A percentile compares a stretch with the other conserved stretches of the same genome.
Conservation (phyloP, 2,797 vertebrate genomes). For the Falco cherrug region DNA sequence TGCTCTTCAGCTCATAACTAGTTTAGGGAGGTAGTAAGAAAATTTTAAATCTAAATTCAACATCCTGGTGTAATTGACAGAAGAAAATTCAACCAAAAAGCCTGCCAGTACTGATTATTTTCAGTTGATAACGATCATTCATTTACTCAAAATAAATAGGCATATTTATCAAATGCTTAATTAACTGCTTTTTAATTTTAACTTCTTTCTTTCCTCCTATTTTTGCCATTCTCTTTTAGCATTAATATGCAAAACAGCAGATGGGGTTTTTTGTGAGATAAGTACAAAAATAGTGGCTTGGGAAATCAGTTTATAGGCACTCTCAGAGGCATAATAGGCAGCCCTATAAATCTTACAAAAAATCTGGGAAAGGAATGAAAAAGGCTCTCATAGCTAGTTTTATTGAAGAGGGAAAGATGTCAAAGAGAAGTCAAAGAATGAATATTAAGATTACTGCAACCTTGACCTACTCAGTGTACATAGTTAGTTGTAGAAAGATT, state of each 20-base stretch:
- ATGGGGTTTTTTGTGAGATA: not conserved
- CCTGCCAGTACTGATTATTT: not conserved
- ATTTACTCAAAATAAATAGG: constrained; percentile 32
- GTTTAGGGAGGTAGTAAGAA: not conserved
- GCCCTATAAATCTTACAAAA: not conserved
- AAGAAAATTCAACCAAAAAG: not conserved
- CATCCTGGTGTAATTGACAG: not conserved
- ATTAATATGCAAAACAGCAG: constrained; percentile 35
- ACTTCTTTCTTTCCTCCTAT: not conserved
- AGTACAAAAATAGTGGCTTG: not conserved
- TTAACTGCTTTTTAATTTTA: constrained; percentile 29
- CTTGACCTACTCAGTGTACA: not conserved
- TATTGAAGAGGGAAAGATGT: not conserved
- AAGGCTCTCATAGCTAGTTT: not conserved
- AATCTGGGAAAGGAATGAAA: not conserved
- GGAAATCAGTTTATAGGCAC: not conserved
- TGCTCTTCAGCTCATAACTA: not conserved
- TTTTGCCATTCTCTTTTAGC: constrained; percentile 1
- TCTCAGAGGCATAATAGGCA: not conserved
- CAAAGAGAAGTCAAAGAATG: not conserved
- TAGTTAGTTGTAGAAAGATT: not conserved
- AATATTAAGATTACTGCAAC: not conserved
- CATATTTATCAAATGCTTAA: constrained; percentile 10
- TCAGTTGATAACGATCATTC: constrained; percentile 29
- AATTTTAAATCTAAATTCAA: not conserved